These are phyloP conservation scores for Zaprionus lachaisei DNA, from an alignment of 1,140 invertebrate genomes.

Conservation along the genomic window DNA sequence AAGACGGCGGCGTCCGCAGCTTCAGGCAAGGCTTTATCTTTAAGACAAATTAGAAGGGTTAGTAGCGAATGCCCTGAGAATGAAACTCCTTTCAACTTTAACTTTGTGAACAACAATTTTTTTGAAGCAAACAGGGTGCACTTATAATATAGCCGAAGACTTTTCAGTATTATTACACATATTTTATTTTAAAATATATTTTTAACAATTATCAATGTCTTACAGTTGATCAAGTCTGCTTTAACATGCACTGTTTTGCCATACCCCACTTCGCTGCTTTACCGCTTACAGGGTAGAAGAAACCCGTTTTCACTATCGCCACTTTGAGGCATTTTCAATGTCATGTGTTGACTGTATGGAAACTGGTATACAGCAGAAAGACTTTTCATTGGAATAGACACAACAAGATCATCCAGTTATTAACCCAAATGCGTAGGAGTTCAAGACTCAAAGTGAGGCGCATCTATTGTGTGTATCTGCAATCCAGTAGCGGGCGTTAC, in stretches of 20 bases:
- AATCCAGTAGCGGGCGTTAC: not conserved
- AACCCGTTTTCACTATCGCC: constrained; percentile 63
- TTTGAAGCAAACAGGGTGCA: no score
- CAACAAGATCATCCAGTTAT: constrained; percentile 20
- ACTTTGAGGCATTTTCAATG: constrained; percentile 77
- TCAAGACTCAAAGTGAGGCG: not conserved
- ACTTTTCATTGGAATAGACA: constrained; percentile 22
- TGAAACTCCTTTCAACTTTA: not conserved
- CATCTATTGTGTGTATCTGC: constrained; percentile 5
- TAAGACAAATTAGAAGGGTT: not conserved
- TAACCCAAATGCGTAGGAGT: constrained; percentile 38
- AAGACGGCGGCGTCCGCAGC: not conserved
- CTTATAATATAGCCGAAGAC: not conserved
- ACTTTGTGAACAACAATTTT: no score
- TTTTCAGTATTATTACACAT: not conserved
- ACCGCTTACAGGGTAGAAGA: not conserved
- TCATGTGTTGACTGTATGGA: constrained; percentile 50
- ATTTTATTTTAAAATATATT: no score
- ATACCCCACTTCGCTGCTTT: not conserved
- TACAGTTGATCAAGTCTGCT: no score
- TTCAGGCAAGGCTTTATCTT: not conserved
- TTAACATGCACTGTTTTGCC: no score
- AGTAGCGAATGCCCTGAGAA: constrained; percentile 16
- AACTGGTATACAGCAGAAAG: constrained; percentile 33
- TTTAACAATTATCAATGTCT: no score